phyloP scores from a whole-genome alignment of 2,113 vertebrate species.

The Oncorhynchus masou region DNA sequence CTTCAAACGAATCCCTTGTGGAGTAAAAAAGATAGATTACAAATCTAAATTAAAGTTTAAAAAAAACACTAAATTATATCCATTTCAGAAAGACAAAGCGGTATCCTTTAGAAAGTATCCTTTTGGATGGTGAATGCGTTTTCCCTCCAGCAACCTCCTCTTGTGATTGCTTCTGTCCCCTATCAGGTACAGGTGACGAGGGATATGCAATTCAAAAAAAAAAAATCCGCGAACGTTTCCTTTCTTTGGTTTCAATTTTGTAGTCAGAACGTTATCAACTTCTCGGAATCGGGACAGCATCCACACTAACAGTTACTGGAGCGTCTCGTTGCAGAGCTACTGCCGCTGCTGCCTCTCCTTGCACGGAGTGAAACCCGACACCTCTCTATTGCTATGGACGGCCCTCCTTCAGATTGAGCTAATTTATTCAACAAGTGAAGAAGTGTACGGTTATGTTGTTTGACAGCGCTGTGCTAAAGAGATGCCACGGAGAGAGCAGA shows the following conservation, averaged over 20 bases:
- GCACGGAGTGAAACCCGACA: conserved; percentile 47
- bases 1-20: conserved; percentile 24
- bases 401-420: conserved; percentile 55
- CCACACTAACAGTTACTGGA: background rate
- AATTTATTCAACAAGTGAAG: conserved; percentile 72
- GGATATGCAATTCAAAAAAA: too few relatives aligned
- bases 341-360: conserved; percentile 9
- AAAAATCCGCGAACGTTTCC: too few relatives aligned
- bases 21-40: background rate
- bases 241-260: conserved; percentile 6
- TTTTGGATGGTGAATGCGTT: conserved; percentile 1
- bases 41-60: conserved; percentile 16
- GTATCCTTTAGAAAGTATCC: conserved; percentile 15
- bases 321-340: background rate
- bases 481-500: conserved; percentile 20
- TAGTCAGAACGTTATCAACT: conserved; percentile 28
- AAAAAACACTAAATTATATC: conserved; percentile 57
- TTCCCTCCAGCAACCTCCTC: background rate
- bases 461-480: conserved; percentile 27
- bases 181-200: too few relatives aligned
- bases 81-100: conserved; percentile 54
- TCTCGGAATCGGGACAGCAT: conserved; percentile 27
- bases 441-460: conserved; percentile 35
- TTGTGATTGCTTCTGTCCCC: too few relatives aligned
- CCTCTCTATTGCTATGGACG: conserved; percentile 31